phyloP scores from a whole-genome alignment of 2,797 vertebrate genomes.

The Champsocephalus esox region DNA sequence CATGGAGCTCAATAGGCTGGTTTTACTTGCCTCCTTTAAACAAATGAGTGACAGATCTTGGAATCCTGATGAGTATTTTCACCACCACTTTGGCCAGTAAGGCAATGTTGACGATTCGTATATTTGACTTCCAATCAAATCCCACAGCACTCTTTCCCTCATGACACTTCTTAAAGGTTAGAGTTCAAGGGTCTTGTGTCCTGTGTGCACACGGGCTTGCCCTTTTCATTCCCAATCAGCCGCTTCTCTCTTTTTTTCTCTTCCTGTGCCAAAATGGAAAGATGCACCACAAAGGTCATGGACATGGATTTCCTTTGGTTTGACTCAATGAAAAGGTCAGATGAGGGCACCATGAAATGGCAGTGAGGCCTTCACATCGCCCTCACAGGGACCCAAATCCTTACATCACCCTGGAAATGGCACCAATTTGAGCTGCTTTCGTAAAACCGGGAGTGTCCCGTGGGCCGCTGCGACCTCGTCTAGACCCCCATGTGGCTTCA shows the following conservation, averaged over 20 bases:
- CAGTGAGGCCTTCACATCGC: conserved; percentile 69
- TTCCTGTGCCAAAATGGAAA: conserved; percentile 69
- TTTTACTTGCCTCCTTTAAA: neutral
- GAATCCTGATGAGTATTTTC: neutral
- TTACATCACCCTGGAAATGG: conserved; percentile 73
- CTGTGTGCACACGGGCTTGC: conserved; percentile 71
- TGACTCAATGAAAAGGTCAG: conserved; percentile 85
- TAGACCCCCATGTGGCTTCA: conserved; percentile 13
- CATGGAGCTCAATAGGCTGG: no score
- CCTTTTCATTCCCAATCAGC: conserved; percentile 81
- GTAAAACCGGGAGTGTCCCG: conserved; percentile 21
- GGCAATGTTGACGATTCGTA: conserved; percentile 40
- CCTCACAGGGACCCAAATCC: conserved; percentile 62
- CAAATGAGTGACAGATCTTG: neutral
- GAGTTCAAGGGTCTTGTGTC: conserved; percentile 79
- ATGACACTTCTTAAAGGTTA: conserved; percentile 75
- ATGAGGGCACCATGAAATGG: conserved; percentile 81
- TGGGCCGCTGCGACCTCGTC: conserved; percentile 52
- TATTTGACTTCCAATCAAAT: conserved; percentile 69
- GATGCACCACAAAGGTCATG: conserved; percentile 82
- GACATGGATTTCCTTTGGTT: conserved; percentile 84
- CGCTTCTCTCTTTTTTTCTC: conserved; percentile 31
- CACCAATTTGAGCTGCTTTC: conserved; percentile 36
- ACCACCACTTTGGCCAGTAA: conserved; percentile 12
- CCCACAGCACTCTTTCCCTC: conserved; percentile 50